A percentile compares a stretch with the other conserved stretches of the same genome.
These are phyloP conservation scores for Caloenas nicobarica DNA, from an alignment of 2,113 vertebrate species.

Conservation along the genomic window DNA sequence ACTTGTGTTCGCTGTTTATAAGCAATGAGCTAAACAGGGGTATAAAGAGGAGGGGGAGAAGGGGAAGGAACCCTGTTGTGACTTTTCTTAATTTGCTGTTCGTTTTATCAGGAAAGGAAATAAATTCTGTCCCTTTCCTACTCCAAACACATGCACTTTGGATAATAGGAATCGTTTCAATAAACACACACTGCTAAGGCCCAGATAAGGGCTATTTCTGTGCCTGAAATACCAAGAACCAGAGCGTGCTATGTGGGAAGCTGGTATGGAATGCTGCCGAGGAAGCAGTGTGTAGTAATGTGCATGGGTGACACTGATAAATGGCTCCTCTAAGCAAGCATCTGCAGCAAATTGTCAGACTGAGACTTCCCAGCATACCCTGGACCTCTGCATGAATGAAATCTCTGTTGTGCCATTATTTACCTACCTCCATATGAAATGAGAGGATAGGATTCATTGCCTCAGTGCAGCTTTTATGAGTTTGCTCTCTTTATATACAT, in stretches of 20 bases:
- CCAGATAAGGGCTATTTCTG: slow-evolving; percentile 50
- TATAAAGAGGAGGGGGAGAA: background rate
- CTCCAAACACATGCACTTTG: background rate
- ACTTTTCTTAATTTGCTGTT: background rate
- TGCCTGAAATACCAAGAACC: slow-evolving; percentile 37
- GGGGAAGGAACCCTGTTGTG: background rate
- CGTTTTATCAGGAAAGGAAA: background rate
- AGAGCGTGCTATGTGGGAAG: background rate
- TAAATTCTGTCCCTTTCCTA: background rate
- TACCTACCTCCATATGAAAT: slow-evolving; percentile 15
- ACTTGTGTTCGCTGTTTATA: slow-evolving; percentile 31
- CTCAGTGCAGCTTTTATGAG: slow-evolving; percentile 35
- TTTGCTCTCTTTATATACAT: background rate
- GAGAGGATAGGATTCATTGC: slow-evolving; percentile 41
- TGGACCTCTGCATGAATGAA: slow-evolving; percentile 30
- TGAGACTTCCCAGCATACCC: slow-evolving; percentile 51
- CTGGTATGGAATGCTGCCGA: slow-evolving; percentile 8
- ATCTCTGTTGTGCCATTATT: slow-evolving; percentile 44
- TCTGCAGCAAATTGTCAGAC: slow-evolving; percentile 24
- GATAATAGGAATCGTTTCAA: slow-evolving; percentile 22
- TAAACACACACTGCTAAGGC: background rate
- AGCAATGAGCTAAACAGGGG: background rate
- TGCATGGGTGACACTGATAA: slow-evolving; percentile 57
- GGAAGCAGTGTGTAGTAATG: slow-evolving; percentile 20
- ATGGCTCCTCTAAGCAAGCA: slow-evolving; percentile 35